Conservation (phyloP, 53 echinoderm and acorn worm genomes). For the Echinarachnius parma region DNA sequence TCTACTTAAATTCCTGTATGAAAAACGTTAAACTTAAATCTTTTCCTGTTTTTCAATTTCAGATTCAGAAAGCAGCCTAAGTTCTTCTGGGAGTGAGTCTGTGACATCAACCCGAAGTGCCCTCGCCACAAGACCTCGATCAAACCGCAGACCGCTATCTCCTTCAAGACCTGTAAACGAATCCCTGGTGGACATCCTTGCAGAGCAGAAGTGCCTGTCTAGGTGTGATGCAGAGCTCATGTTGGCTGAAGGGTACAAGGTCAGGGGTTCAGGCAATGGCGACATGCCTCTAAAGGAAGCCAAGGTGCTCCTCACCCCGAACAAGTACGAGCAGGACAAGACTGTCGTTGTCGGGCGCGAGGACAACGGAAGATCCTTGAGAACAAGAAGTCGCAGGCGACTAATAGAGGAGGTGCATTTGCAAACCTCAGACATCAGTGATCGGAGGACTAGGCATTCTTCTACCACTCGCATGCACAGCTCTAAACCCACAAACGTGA, state of each 20-base stretch:
- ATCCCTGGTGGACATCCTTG: conserved; percentile 74
- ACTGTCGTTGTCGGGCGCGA: conserved; percentile 44
- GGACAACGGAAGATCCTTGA: not conserved
- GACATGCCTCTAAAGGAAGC: conserved; percentile 54
- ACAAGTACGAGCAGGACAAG: conserved; percentile 63
- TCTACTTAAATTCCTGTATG: not conserved
- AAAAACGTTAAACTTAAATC: not conserved
- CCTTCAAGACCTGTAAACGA: conserved; percentile 71
- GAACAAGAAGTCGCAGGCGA: conserved; percentile 1
- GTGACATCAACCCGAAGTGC: not conserved
- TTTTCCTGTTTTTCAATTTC: not conserved
- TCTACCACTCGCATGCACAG: conserved; percentile 2
- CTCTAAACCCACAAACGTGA: conserved; percentile 22
- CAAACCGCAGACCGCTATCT: conserved; percentile 49
- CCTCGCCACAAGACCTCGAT: conserved; percentile 23
- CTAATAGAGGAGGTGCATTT: conserved; percentile 2
- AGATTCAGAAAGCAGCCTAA: conserved; percentile 45
- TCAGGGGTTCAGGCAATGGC: conserved; percentile 8
- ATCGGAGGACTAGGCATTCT: conserved; percentile 2
- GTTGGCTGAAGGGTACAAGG: conserved; percentile 84
- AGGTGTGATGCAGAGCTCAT: conserved; percentile 80
- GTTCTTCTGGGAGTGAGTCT: conserved; percentile 9
- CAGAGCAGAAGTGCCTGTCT: conserved; percentile 81
- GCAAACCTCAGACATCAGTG: conserved; percentile 1
- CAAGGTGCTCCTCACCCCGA: conserved; percentile 65